Conservation (phyloP, 2,888 invertebrate genomes). For the Noctua janthe region DNA sequence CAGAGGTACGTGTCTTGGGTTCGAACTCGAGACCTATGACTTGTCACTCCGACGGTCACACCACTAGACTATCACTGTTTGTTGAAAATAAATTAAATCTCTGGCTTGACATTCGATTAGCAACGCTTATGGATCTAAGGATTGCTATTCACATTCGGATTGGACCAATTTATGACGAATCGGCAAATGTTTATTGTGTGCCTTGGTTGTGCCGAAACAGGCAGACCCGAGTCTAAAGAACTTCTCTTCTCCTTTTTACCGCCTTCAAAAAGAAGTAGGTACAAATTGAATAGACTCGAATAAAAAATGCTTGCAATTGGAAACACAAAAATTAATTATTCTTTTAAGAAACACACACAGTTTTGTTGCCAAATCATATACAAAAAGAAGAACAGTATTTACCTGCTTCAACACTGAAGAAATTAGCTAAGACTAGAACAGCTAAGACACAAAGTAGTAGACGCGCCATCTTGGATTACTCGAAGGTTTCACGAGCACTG, state of each 20-base stretch:
- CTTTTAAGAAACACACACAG: neutral
- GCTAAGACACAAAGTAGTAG: slow-evolving; percentile 24
- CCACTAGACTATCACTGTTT: too few species aligned
- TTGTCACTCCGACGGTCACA: too few species aligned
- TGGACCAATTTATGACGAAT: too few species aligned
- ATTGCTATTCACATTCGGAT: too few species aligned
- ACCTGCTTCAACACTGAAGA: slow-evolving; percentile 45
- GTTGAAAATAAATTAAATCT: neutral
- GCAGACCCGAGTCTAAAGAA: neutral
- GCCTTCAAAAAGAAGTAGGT: neutral
- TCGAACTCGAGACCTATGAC: too few species aligned
- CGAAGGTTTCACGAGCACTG: slow-evolving; percentile 18
- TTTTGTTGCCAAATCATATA: neutral
- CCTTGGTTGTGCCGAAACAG: neutral
- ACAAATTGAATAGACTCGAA: neutral
- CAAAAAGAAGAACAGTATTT: neutral
- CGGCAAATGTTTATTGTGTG: neutral
- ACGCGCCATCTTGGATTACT: slow-evolving; percentile 44
- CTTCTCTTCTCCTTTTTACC: neutral
- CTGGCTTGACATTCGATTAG: neutral
- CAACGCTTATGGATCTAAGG: neutral
- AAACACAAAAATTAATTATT: neutral
- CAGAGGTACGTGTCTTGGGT: too few species aligned
- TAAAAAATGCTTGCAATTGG: neutral
- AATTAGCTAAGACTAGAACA: slow-evolving; percentile 40